Base-by-base conservation (phyloP, 2,113 vertebrate genomes). In the Labeo catla region DNA sequence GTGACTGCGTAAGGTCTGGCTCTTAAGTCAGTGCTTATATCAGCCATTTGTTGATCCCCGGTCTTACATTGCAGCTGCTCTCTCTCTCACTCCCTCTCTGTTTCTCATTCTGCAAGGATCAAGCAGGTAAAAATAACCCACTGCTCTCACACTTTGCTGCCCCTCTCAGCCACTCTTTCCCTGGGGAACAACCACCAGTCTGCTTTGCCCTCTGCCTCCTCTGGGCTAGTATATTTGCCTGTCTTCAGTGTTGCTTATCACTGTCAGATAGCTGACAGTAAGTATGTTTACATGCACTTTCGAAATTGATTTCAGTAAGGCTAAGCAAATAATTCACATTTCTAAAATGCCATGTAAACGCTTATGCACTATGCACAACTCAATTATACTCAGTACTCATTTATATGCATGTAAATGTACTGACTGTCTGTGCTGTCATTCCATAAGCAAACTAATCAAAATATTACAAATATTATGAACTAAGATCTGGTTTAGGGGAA, bases 61-160 rank as follows among this genome's bases (percentile, higher is more conserved):
- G 93, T 94, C 94, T 94, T 93, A 94, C 84, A 88, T 88, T 94
- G 93, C 94, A 95, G 94, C 94, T 95, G 94, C 94, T 92, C 50
- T 88, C 92, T 94, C 91, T 93, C 89, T 93, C 90, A 90, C 76
- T 89, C 90, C 92, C 92, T 93, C 89, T 21, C 61, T 90, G 45
- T 90, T 90, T 93, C 91, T 94, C 89, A 93, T 91, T 93, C 74
- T 86, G 90, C 93, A 92, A 93, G 91, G 91, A 94, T 92, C 92
- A 93, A 87, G 89, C 61, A 88, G 92, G 91, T 94, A 95, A 93
- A 95, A 95, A 95, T 95, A 95, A 94, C 93, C 93, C 87, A 86
- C 91, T 91, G 89, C 91, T 87, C 93, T 95, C 88, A 93, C 93
- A 92, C 93, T 93, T 93, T 94, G 92, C 92, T 91, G 88, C 72